Evolutionary conservation across 1,140 invertebrate species (phyloP), one percentile per base, ranked within the genome.

Genomic region (Brachionus plicatilis): DNA sequence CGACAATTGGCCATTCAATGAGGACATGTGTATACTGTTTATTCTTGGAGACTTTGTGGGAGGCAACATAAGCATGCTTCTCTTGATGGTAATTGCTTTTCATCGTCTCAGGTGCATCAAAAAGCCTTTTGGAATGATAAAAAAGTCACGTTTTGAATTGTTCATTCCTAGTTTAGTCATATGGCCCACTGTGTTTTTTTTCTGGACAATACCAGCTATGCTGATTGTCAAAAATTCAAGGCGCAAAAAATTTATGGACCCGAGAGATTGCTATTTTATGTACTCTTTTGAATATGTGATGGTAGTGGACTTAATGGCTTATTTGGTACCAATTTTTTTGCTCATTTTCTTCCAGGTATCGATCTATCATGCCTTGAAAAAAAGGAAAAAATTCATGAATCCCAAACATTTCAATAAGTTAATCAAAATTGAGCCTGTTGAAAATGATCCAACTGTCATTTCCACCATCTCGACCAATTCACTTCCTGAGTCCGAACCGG

Each of bases 11-110:
- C 43, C 72, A 29, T 50, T 76, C n/a, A 50, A 41, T 76, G 72
- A 76, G 17, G n/a, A 76, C n/a, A 76, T 76, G 72, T 76, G 72
- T 50, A 37, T 76, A 50, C 24, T 76, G 4, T 76, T 76, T 50
- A 76, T 76, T 9, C 9, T 76, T 14, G 72, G 72, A 29, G 72
- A 76, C n/a, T 76, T 76, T 76, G 72, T 76, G 20, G 72, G 72
- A 4, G 72, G 72, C n/a, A 76, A 76, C 20, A 76, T 76, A 76
- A 76, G 72, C 45, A 76, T 76, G 72, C 9, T 76, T 4, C 43
- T 29, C 27, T 50, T 76, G 20, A 76, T 47, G n/a, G 27, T 76
- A 9, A 76, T 76, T 27, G 43, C 72, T 20, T 76, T 50, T 50
- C 72, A 76, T 50, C 43, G 72, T 29, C 29, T 76, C 29, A 47